These are phyloP conservation scores for Menidia menidia DNA, from an alignment of 2,797 vertebrate species.

Conservation along the genomic window DNA sequence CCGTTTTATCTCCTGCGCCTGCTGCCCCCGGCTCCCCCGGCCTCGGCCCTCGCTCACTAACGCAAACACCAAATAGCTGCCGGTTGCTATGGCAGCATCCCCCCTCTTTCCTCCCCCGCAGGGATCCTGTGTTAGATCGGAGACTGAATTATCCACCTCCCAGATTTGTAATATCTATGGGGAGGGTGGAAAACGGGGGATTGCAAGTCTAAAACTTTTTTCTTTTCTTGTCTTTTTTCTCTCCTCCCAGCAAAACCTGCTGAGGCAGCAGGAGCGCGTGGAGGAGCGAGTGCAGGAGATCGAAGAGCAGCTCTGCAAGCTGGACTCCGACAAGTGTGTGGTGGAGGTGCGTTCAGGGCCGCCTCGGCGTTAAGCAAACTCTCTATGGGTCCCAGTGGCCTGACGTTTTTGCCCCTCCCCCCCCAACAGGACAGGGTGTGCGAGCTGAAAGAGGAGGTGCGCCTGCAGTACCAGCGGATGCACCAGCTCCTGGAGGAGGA, in stretches of 20 bases:
- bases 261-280: slow-evolving; percentile 97
- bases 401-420: neutral
- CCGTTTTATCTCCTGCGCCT: slow-evolving; percentile 68
- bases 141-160: slow-evolving; percentile 70
- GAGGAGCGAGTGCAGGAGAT: slow-evolving; percentile 98
- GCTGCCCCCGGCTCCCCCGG: slow-evolving; percentile 54
- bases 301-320: slow-evolving; percentile 97
- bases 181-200: slow-evolving; percentile 45
- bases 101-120: slow-evolving; percentile 59
- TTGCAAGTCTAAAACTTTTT: slow-evolving; percentile 28
- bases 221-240: slow-evolving; percentile 1
- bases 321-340: slow-evolving; percentile 98
- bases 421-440: slow-evolving; percentile 91
- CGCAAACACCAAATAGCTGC: slow-evolving; percentile 81
- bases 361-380: neutral
- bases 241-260: slow-evolving; percentile 91
- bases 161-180: slow-evolving; percentile 57
- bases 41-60: slow-evolving; percentile 72
- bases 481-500: slow-evolving; percentile 98
- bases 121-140: slow-evolving; percentile 72
- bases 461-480: slow-evolving; percentile 97
- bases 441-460: slow-evolving; percentile 97
- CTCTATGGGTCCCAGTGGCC: neutral
- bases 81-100: slow-evolving; percentile 83
- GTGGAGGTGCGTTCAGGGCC: slow-evolving; percentile 88